Evolutionary conservation across 2,113 vertebrate species (phyloP), one percentile per base, ranked within the genome.

Genomic region (Notarius lentiginosus): DNA sequence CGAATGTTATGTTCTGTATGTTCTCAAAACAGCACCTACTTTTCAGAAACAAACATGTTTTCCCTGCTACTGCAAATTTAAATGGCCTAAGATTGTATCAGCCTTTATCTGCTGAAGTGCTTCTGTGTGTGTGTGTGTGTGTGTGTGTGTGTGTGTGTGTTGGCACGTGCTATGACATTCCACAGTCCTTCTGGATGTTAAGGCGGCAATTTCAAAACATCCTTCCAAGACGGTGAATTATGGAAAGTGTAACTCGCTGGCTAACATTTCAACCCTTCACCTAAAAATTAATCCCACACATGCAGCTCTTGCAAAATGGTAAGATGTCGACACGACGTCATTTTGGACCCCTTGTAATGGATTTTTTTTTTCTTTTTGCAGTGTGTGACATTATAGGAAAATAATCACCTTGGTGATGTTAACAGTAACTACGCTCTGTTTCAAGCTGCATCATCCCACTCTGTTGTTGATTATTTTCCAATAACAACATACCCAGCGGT

Each of bases 261-360:
- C 53, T 53, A 14, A 2, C 1, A 27, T 30, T 7, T 17, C n/a
- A 56, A 18, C n/a, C 51, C 18, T 58, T 79, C 75, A 3, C 75
- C 55, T 79, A 27, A 53, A 79, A 55, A 56, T 15, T 79, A 34
- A 58, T 60, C 18, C 18, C 79, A 79, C n/a, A 79, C 75, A 77
- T 24, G 49, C 0, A 30, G n/a, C n/a, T 30, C 15, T 77, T 9
- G n/a, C 53, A 30, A 79, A 58, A 56, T 30, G 5, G 11, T 3
- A 30, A 30, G 76, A 27, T 1, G 15, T 56, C 24, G 1, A 58
- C 27, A 30, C 27, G 60, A 34, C 8, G 22, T 34, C 8, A 2
- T 58, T 20, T 34, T 34, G 27, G 51, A 55, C 55, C 24, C 55
- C 75, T 9, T 22, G 12, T 55, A 79, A 79, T 24, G 7, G 9